Conservation (phyloP, 2,113 vertebrate genomes). For the Sylvietta virens region DNA sequence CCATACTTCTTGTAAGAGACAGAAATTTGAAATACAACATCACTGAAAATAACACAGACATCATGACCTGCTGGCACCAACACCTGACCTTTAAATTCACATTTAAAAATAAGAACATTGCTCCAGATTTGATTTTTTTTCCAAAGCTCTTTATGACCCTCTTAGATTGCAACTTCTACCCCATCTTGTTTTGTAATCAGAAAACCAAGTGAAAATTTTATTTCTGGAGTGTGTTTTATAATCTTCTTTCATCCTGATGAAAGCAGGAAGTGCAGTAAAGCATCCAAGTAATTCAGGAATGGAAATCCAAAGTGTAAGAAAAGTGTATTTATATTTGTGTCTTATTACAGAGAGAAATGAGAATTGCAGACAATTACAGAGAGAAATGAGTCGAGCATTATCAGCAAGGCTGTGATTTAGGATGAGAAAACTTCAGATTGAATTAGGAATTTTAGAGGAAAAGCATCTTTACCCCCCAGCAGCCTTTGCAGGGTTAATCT, state of each 20-base stretch:
- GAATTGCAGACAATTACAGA: not conserved
- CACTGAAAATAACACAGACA: not conserved
- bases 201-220: not conserved
- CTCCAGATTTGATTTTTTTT: not conserved
- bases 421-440: not conserved
- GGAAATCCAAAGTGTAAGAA: not conserved
- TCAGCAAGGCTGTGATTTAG: not conserved
- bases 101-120: not conserved
- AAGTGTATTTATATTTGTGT: not conserved
- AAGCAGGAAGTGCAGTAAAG: not conserved
- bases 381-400: accelerated
- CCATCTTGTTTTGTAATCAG: not conserved
- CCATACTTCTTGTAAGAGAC: not conserved
- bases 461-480: not conserved
- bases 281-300: not conserved
- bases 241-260: not conserved
- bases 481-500: not conserved
- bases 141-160: not conserved
- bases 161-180: not conserved
- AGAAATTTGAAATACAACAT: not conserved
- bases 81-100: not conserved
- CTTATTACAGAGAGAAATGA: not conserved
- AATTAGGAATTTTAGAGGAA: not conserved
- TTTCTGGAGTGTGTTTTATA: not conserved
- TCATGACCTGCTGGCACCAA: not conserved